Evolutionary conservation across 2,797 vertebrate genomes (phyloP), one percentile per base, ranked within the genome.

Genomic region (Lithobates sylvaticus): DNA sequence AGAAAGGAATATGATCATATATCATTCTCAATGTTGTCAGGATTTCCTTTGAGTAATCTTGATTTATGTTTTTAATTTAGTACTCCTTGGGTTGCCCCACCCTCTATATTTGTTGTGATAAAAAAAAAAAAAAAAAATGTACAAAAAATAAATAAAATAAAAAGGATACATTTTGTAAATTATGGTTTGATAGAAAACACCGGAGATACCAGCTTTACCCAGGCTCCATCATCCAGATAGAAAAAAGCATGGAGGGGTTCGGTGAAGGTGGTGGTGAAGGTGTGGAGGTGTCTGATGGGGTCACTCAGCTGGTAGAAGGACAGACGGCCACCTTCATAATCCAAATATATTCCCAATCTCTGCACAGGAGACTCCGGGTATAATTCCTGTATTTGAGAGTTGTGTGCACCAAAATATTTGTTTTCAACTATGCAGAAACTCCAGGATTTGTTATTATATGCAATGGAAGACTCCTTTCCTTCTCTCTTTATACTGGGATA

Each of bases 211-310:
- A 54, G 0, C 50, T 54, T 54, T 75, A 95, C 69, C 0, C 93
- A 93, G 85, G 91, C 93, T 74, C 94, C 91, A 10, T 93, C 93
- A 75, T 88, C 90, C 73, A 93, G 86, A 81, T 94, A 95, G 70
- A 54, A 54, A 2, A 15, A 15, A 18, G 50, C 50, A 54, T 54
- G 50, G 50, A 54, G 50, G 50, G 50, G 81, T 9, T 68, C 64
- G 74, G 29, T 54, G 50, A 54, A 54, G 50, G 50, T 54, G 16
- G 39, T 10, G 39, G 39, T 39, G 39, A 39, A 39, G 39, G 39
- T 39, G 29, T 54, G 50, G 13, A 54, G 50, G 50, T 54, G 16
- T 54, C 39, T 39, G 39, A 39, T 39, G 39, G 39, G 1, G 50
- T 54, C 50, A 18, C 50, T n/a, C 26, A 83, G 5, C 39, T 68